phyloP scores from a whole-genome alignment of 2,888 invertebrate species.

The Caenorhabditis afra region DNA sequence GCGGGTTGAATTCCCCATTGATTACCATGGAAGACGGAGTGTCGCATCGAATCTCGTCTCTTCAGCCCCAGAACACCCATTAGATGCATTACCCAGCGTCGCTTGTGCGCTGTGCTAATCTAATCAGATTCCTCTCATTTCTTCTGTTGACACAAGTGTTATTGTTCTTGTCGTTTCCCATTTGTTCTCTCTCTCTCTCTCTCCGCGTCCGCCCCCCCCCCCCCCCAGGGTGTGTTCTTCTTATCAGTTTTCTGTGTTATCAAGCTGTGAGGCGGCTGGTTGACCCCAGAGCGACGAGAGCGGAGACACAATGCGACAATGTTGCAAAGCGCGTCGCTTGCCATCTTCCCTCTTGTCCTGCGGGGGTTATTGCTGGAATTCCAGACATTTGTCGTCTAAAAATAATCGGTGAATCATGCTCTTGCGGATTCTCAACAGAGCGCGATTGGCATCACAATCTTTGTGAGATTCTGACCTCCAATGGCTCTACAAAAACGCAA shows the following conservation, averaged over 20 bases:
- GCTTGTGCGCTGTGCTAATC: no score
- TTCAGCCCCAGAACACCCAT: neutral
- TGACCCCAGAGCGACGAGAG: neutral
- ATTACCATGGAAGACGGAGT: neutral
- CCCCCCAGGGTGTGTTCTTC: neutral
- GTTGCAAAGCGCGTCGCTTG: no score
- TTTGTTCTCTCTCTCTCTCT: no score
- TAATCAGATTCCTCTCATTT: conserved; percentile 10
- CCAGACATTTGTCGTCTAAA: no score
- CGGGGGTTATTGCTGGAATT: no score
- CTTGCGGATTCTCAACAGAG: no score
- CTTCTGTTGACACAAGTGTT: conserved; percentile 10
- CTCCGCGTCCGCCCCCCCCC: neutral
- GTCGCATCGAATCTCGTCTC: conserved; percentile 2
- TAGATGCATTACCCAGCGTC: neutral
- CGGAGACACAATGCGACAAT: neutral
- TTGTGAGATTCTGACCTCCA: neutral
- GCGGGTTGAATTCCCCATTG: neutral
- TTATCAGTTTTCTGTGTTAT: conserved; percentile 3
- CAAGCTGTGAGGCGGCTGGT: neutral
- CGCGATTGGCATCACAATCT: no score
- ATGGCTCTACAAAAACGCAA: neutral
- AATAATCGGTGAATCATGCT: no score
- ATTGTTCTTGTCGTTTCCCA: neutral
- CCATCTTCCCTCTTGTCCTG: no score